A percentile compares a stretch with the other conserved stretches of the same genome.
Conservation (phyloP, 1,140 invertebrate genomes). For the Pteromalus puparum region DNA sequence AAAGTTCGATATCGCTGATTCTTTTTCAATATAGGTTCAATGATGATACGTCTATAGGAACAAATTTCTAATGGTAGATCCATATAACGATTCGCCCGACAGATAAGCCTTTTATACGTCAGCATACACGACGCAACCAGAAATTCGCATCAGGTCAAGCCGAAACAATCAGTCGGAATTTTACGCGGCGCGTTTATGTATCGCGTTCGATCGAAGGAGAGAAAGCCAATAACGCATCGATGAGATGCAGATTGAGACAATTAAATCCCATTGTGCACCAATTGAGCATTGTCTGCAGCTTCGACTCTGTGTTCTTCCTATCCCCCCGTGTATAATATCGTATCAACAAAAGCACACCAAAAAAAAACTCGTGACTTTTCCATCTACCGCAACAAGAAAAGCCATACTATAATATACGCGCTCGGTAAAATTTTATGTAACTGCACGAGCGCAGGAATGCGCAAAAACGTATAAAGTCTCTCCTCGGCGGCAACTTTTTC, state of each 20-base stretch:
- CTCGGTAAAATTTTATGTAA: conserved; percentile 30
- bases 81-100: too few relatives aligned
- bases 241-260: conserved; percentile 27
- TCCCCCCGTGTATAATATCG: too few relatives aligned
- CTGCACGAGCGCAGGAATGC: background rate
- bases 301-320: background rate
- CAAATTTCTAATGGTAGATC: too few relatives aligned
- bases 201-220: conserved; percentile 17
- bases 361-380: background rate
- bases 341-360: too few relatives aligned
- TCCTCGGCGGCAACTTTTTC: background rate
- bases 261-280: conserved; percentile 24
- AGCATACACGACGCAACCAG: background rate
- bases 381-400: background rate
- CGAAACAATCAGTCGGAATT: background rate
- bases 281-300: conserved; percentile 11
- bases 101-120: too few relatives aligned
- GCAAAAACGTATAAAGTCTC: background rate
- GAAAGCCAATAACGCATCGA: conserved; percentile 11
- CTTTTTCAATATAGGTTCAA: too few relatives aligned
- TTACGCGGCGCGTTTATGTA: background rate
- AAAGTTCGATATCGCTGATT: too few relatives aligned
- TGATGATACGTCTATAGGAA: too few relatives aligned
- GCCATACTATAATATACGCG: background rate
- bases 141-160: background rate